Evolutionary conservation across 2,797 vertebrate species (phyloP), one percentile per base, ranked within the genome.

Genomic region (Darevskia mixta): DNA sequence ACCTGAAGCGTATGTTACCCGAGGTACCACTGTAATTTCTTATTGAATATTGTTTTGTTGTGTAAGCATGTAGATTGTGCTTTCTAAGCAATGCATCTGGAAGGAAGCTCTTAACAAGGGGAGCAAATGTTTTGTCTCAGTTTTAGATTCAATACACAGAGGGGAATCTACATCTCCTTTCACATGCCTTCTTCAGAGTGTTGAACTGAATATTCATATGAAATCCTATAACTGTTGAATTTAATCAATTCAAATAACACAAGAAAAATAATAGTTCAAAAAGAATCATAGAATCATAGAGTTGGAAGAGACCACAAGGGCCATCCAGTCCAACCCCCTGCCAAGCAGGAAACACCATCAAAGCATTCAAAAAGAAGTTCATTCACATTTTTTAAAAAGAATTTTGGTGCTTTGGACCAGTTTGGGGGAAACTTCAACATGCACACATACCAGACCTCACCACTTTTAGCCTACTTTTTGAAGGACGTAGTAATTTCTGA

Each of bases 41-140:
- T 77, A 67, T 55, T 75, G 32, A 75, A 41, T 45, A 35, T 75
- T 87, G 71, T 69, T 67, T 67, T 64, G 32, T 66, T 49, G 32
- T 38, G n/a, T 11, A 38, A 45, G 23, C 61, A 87, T 66, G 29
- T 87, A 43, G 17, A 69, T 88, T 78, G 27, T 55, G 23, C 64
- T 82, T 35, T 76, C 38, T 55, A 83, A 88, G 18, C 29, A 69
- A 78, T 78, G 32, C 82, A 82, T 23, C 72, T 82, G 80, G 35
- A 38, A 41, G n/a, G 75, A 83, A 77, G 73, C 45, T 43, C 10
- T 27, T 29, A 55, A 41, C 29, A 61, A 84, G 66, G n/a, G 29
- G 64, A 43, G 4, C 55, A 79, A 79, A 61, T 41, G 27, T n/a
- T 43, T 72, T 72, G 17, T 69, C 27, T 81, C 49, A 71, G 5